phyloP scores from a whole-genome alignment of 2,113 vertebrate genomes.

The Orcinus orca region DNA sequence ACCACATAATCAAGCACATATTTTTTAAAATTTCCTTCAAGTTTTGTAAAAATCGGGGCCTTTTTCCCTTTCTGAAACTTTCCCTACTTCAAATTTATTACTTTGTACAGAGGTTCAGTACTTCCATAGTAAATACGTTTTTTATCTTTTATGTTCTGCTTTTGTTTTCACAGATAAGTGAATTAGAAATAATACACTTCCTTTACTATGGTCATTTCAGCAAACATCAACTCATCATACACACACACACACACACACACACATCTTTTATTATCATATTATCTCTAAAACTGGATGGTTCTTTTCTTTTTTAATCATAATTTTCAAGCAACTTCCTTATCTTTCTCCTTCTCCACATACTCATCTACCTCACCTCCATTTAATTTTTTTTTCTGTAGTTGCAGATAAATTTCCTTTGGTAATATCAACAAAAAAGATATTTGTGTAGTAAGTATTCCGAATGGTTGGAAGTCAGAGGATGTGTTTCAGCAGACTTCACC shows the following conservation, averaged over 20 bases:
- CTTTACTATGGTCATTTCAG: background rate
- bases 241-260: background rate
- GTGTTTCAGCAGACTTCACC: background rate
- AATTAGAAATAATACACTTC: background rate
- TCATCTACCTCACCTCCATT: background rate
- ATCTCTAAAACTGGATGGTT: background rate
- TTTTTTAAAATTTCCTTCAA: background rate
- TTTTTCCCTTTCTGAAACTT: background rate
- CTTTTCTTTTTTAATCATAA: background rate
- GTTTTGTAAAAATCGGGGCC: background rate
- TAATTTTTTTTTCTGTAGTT: background rate
- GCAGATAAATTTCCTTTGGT: background rate
- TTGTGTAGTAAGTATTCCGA: background rate
- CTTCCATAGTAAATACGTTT: background rate
- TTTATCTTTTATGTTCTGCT: background rate
- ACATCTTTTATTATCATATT: background rate
- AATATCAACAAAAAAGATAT: background rate
- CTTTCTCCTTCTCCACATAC: background rate
- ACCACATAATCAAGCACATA: background rate
- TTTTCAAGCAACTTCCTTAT: background rate
- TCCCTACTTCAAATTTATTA: background rate
- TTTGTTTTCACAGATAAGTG: background rate
- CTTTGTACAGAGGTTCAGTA: background rate
- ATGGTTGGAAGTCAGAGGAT: background rate
- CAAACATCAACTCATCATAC: background rate